phyloP scores from a whole-genome alignment of 2,113 vertebrate species.

The Axis porcinus region DNA sequence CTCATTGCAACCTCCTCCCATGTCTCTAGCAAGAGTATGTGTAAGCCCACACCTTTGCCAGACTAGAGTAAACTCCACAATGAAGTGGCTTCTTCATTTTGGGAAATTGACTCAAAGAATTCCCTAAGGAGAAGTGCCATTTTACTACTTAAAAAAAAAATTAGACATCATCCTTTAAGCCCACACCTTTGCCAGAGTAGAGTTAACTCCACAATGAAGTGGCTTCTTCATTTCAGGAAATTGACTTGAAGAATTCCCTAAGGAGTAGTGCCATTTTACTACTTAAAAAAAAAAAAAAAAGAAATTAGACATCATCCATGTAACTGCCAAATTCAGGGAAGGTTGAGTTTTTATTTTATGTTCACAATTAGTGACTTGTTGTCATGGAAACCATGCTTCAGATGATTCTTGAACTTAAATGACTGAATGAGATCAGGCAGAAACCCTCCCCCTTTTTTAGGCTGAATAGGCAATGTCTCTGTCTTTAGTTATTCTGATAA shows the following conservation, averaged over 20 bases:
- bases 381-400: constrained; percentile 83
- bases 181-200: constrained; percentile 51
- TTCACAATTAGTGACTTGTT: constrained; percentile 84
- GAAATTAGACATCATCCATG: constrained; percentile 29
- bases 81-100: constrained; percentile 16
- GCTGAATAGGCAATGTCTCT: constrained; percentile 60
- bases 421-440: constrained; percentile 77
- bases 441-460: constrained; percentile 61
- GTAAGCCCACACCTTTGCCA: constrained; percentile 48
- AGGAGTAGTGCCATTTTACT: constrained; percentile 63
- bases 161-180: constrained; percentile 8
- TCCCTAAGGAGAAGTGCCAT: constrained; percentile 59
- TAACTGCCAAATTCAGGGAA: constrained; percentile 75
- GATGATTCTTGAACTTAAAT: constrained; percentile 83
- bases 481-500: constrained; percentile 77
- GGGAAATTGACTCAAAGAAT: constrained; percentile 54
- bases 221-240: constrained; percentile 54
- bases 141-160: constrained; percentile 20
- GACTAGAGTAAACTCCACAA: constrained; percentile 58
- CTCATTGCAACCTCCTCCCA: constrained; percentile 52
- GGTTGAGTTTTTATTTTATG: constrained; percentile 82
- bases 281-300: not conserved
- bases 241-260: constrained; percentile 32
- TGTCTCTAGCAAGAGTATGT: constrained; percentile 63
- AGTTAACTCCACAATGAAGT: constrained; percentile 57